phyloP scores from a whole-genome alignment of 2,888 invertebrate genomes.

The Cyclophora punctaria region DNA sequence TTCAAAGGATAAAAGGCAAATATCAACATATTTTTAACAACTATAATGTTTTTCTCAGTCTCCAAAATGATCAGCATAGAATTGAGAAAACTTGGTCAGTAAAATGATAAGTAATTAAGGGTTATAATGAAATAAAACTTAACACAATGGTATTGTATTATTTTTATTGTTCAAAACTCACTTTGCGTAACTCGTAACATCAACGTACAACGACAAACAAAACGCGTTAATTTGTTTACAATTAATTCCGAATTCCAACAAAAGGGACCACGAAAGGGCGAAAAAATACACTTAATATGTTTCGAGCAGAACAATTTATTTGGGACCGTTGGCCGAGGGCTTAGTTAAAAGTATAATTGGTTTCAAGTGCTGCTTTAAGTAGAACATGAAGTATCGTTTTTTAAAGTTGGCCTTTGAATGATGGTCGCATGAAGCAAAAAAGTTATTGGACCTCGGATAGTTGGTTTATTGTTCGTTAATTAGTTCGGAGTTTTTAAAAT shows the following conservation, averaged over 20 bases:
- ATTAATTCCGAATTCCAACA: constrained; percentile 36
- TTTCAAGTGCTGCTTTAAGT: constrained; percentile 54
- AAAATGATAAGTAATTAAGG: too few species aligned
- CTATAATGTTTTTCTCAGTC: too few species aligned
- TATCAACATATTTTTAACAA: too few species aligned
- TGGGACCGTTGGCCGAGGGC: constrained; percentile 30
- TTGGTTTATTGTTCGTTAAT: too few species aligned
- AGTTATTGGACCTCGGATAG: background rate
- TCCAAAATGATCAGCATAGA: too few species aligned
- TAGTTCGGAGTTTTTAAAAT: background rate
- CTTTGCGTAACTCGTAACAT: constrained; percentile 3
- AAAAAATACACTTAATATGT: constrained; percentile 37
- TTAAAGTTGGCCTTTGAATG: constrained; percentile 35
- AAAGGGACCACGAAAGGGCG: constrained; percentile 22
- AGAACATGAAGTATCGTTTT: constrained; percentile 42
- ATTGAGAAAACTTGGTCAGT: too few species aligned
- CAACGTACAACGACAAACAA: constrained; percentile 23
- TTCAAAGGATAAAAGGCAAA: too few species aligned
- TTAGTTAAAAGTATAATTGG: constrained; percentile 60
- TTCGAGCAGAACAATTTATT: constrained; percentile 28
- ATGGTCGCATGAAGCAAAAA: constrained; percentile 15
- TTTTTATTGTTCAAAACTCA: constrained; percentile 1
- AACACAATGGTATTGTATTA: constrained; percentile 4
- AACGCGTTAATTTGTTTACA: constrained; percentile 40
- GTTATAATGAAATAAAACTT: too few species aligned